These are phyloP conservation scores for Apotomis turbidana DNA, from an alignment of 2,888 invertebrate genomes.

Conservation along the genomic window DNA sequence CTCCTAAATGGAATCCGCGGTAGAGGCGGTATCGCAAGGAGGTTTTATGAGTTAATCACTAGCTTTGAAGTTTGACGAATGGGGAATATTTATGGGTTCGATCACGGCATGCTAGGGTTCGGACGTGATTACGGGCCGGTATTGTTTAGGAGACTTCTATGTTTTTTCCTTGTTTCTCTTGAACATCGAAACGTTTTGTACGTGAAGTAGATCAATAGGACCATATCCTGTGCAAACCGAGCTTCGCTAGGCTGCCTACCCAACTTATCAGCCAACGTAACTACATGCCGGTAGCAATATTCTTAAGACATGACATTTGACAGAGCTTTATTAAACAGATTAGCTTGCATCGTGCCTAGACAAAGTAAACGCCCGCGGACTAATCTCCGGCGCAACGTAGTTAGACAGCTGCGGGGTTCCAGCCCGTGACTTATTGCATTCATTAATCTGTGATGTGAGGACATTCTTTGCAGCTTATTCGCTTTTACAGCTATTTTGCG, in stretches of 20 bases:
- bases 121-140: slow-evolving; percentile 12
- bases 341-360: slow-evolving; percentile 2
- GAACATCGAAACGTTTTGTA: background rate
- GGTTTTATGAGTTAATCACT: slow-evolving; percentile 78
- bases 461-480: slow-evolving; percentile 44
- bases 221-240: too few relatives aligned
- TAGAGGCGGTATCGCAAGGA: slow-evolving; percentile 53
- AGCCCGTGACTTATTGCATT: slow-evolving; percentile 48
- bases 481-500: background rate
- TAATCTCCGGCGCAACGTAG: slow-evolving; percentile 18
- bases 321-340: slow-evolving; percentile 13
- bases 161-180: background rate
- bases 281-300: too few relatives aligned
- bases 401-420: slow-evolving; percentile 14
- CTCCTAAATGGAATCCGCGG: slow-evolving; percentile 49
- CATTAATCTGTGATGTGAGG: slow-evolving; percentile 44
- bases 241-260: too few relatives aligned
- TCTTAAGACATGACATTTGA: too few relatives aligned
- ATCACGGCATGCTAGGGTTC: slow-evolving; percentile 60
- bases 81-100: slow-evolving; percentile 68
- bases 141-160: slow-evolving; percentile 10
- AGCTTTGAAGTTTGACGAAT: slow-evolving; percentile 79
- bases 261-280: too few relatives aligned
- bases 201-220: too few relatives aligned
- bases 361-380: slow-evolving; percentile 28